Evolutionary conservation across 1,140 invertebrate species (phyloP).

Genomic region (Laupala kohalensis): DNA sequence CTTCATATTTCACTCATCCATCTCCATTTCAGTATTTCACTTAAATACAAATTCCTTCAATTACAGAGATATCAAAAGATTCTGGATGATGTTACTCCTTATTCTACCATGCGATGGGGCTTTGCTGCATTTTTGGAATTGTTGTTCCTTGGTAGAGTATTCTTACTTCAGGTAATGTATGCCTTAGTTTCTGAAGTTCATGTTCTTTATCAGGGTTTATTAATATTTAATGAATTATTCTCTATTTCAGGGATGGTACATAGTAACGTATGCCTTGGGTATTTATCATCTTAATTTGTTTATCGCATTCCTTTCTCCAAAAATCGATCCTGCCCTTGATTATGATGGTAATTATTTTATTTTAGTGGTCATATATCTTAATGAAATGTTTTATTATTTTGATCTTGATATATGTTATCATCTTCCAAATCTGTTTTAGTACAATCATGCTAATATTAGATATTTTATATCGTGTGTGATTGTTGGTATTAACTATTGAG

Average conservation of each 20-base stretch:
- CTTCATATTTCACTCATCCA: background rate
- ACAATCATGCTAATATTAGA: no score
- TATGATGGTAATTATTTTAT: slow-evolving; percentile 59
- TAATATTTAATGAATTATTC: slow-evolving; percentile 6
- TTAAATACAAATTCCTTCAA: slow-evolving; percentile 4
- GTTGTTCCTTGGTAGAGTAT: slow-evolving; percentile 30
- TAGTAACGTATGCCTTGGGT: slow-evolving; percentile 94
- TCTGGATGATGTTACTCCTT: slow-evolving; percentile 40
- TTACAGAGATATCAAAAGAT: slow-evolving; percentile 36
- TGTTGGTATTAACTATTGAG: no score
- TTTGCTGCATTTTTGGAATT: slow-evolving; percentile 30
- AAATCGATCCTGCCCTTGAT: slow-evolving; percentile 93
- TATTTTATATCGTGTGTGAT: no score
- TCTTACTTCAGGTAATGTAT: slow-evolving; percentile 28
- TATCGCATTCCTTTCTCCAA: slow-evolving; percentile 97
- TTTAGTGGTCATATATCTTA: no score
- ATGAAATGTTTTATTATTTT: no score
- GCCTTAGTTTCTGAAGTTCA: slow-evolving; percentile 9
- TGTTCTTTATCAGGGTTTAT: slow-evolving; percentile 9
- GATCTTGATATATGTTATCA: no score
- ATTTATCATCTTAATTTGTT: slow-evolving; percentile 99
- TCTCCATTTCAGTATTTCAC: background rate
- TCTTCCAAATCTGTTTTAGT: no score
- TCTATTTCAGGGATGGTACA: slow-evolving; percentile 91
- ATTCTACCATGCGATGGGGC: slow-evolving; percentile 35